Evolutionary conservation across 53 echinoderm and acorn worm genomes (phyloP).

Genomic region (Stichopus horrens): DNA sequence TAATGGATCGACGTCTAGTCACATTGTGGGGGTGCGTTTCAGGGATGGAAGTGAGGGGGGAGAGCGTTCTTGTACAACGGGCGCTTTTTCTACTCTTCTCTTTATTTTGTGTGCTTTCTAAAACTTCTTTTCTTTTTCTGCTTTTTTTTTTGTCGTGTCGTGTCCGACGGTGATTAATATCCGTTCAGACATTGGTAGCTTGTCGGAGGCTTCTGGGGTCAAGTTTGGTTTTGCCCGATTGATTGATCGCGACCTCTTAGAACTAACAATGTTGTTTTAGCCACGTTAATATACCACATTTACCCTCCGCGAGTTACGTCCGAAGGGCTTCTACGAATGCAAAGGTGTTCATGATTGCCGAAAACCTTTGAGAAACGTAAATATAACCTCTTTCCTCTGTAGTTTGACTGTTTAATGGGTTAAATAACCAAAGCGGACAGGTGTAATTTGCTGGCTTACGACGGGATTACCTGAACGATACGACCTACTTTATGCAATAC

Average conservation of each 20-base stretch:
- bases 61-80: no score
- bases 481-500: conserved; percentile 27
- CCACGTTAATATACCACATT: background rate
- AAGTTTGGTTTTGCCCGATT: background rate
- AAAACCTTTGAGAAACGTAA: background rate
- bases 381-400: conserved; percentile 1
- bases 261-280: conserved; percentile 24
- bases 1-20: no score
- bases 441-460: conserved; percentile 18
- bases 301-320: background rate
- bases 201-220: background rate
- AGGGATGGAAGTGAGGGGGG: no score
- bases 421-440: conserved; percentile 33
- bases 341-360: background rate
- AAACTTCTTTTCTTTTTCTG: no score
- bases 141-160: no score
- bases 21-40: no score
- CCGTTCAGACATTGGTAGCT: no score
- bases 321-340: conserved; percentile 17
- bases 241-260: background rate
- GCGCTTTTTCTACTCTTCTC: no score
- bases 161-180: no score
- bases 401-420: conserved; percentile 22
- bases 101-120: no score
- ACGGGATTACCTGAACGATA: background rate